Conservation (phyloP, 92 coral and sea anemone genomes). For the Bergia sp. region DNA sequence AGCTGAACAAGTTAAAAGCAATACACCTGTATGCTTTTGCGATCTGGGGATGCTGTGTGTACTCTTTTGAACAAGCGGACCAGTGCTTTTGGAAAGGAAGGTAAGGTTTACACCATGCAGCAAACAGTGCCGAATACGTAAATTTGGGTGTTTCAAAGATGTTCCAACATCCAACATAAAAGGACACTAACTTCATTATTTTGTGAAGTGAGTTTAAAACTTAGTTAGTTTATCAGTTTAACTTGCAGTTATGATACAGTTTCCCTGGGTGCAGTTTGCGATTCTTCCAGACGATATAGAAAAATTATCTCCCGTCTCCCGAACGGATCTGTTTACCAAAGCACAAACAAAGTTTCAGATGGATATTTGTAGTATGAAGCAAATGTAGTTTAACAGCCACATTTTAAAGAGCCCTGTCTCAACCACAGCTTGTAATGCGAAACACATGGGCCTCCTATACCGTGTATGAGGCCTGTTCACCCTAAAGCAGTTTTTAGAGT, state of each 20-base stretch:
- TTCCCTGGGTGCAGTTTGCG: neutral
- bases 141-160: neutral
- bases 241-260: neutral
- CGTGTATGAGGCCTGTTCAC: neutral
- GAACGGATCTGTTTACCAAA: conserved; percentile 17
- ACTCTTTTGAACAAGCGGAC: neutral
- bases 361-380: neutral
- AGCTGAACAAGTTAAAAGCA: neutral
- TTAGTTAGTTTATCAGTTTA: neutral
- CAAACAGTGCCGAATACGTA: neutral
- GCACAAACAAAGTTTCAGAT: neutral
- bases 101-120: conserved; percentile 1
- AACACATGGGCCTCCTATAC: neutral
- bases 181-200: neutral
- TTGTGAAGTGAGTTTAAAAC: neutral
- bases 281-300: neutral
- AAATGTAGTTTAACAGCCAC: neutral
- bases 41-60: neutral
- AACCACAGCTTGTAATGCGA: neutral
- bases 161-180: neutral
- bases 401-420: neutral
- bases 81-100: conserved; percentile 32
- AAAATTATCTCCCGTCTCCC: neutral
- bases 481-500: neutral
- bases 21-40: conserved; percentile 12